phyloP scores from a whole-genome alignment of 1,140 invertebrate species.

The Olivierus martensii region DNA sequence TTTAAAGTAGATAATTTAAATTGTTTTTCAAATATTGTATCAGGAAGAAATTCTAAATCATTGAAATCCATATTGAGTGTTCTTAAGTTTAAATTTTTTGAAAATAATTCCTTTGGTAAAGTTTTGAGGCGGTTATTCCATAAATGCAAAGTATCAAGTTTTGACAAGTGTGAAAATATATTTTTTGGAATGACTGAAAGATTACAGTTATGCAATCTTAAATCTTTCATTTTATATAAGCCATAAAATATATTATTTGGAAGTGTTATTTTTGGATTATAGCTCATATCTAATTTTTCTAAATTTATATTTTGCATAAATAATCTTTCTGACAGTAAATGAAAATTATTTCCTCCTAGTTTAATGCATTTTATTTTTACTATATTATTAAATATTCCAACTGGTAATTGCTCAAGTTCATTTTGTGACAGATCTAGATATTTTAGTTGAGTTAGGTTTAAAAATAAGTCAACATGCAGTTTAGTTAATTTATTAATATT shows the following conservation, averaged over 20 bases:
- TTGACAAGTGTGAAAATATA: constrained; percentile 3
- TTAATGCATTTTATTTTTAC: too few species aligned
- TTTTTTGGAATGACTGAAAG: constrained; percentile 4
- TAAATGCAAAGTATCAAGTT: neutral
- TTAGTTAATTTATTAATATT: constrained; percentile 17
- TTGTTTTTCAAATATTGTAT: constrained; percentile 40
- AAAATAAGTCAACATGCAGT: neutral
- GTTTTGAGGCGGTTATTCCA: constrained; percentile 1
- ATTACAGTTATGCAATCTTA: constrained; percentile 16
- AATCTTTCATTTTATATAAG: constrained; percentile 11
- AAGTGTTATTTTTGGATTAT: neutral
- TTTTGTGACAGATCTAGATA: too few species aligned
- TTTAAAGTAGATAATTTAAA: constrained; percentile 6
- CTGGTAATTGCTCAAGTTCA: too few species aligned
- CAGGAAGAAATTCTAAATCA: constrained; percentile 59
- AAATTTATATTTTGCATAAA: too few species aligned
- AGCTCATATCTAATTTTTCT: too few species aligned
- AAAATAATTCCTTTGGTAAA: constrained; percentile 9
- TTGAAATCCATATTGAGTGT: constrained; percentile 59
- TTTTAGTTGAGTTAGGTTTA: too few species aligned
- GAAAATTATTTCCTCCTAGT: too few species aligned
- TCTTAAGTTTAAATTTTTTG: constrained; percentile 37
- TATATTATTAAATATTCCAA: too few species aligned
- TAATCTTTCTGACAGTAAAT: too few species aligned
- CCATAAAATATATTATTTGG: constrained; percentile 14